phyloP scores from a whole-genome alignment of 2,888 invertebrate genomes.

The Alcis repandata region DNA sequence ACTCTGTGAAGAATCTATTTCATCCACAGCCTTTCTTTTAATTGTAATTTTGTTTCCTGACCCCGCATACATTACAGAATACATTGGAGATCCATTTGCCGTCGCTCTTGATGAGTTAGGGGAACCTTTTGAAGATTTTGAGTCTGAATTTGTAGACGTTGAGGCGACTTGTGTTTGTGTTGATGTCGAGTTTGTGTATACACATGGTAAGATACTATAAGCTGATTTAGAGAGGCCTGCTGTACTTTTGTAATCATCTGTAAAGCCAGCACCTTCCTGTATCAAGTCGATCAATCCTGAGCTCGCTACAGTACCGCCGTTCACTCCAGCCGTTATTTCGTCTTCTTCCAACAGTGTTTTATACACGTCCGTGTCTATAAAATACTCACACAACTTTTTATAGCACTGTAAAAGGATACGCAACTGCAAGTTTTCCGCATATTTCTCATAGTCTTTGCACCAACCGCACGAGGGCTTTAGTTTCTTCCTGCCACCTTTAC shows the following conservation, averaged over 20 bases:
- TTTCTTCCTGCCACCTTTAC: slow-evolving; percentile 94
- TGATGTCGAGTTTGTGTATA: slow-evolving; percentile 88
- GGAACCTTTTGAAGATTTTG: slow-evolving; percentile 71
- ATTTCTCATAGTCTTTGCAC: slow-evolving; percentile 94
- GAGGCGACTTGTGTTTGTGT: slow-evolving; percentile 77
- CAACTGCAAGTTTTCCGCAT: slow-evolving; percentile 93
- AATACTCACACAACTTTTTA: slow-evolving; percentile 94
- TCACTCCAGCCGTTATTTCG: slow-evolving; percentile 81
- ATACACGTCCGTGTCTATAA: slow-evolving; percentile 91
- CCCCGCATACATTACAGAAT: slow-evolving; percentile 93
- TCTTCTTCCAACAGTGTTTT: slow-evolving; percentile 86
- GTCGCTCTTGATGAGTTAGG: slow-evolving; percentile 75
- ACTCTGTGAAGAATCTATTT: slow-evolving; percentile 77
- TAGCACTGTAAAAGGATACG: slow-evolving; percentile 95
- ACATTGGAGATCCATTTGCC: slow-evolving; percentile 82
- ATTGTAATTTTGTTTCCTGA: slow-evolving; percentile 94
- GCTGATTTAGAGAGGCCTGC: slow-evolving; percentile 91
- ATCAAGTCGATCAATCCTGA: slow-evolving; percentile 91
- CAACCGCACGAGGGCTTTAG: slow-evolving; percentile 94
- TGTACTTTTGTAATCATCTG: slow-evolving; percentile 91
- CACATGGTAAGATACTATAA: slow-evolving; percentile 91
- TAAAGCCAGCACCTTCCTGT: slow-evolving; percentile 92
- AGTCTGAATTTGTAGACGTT: slow-evolving; percentile 68
- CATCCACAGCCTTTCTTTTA: slow-evolving; percentile 90
- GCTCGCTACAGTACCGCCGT: slow-evolving; percentile 82